Conservation (phyloP, 2,113 vertebrate species). For the Rhinopomastus cyanomelas region DNA sequence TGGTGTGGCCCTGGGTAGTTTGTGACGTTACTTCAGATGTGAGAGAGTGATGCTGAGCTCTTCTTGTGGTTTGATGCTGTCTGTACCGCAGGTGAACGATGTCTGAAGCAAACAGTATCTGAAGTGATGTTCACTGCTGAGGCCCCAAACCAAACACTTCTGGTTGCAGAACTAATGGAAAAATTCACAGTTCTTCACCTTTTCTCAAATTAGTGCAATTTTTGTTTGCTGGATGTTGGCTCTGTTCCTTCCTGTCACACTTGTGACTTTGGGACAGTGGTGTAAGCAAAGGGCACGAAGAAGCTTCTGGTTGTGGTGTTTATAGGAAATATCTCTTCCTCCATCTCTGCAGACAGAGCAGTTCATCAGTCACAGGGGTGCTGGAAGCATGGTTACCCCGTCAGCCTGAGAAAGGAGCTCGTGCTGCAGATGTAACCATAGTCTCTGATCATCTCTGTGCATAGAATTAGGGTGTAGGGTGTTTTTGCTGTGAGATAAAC, state of each 20-base stretch:
- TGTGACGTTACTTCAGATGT: not conserved
- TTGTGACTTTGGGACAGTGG: not conserved
- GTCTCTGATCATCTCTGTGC: not conserved
- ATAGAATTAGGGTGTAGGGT: not conserved
- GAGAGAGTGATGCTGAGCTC: not conserved
- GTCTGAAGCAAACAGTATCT: not conserved
- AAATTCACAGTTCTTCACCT: not conserved
- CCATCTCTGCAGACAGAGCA: not conserved
- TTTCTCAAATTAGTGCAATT: not conserved
- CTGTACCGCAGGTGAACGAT: not conserved
- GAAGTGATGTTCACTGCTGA: not conserved
- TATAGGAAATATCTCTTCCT: not conserved
- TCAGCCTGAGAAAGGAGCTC: not conserved
- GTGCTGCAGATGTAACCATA: not conserved
- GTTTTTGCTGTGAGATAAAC: fast-evolving
- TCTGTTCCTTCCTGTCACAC: not conserved
- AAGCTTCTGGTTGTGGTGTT: not conserved
- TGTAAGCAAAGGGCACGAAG: not conserved
- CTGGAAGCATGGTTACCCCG: not conserved
- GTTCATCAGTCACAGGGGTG: not conserved
- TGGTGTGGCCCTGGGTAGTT: not conserved
- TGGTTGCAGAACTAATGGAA: not conserved
- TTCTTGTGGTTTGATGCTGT: not conserved
- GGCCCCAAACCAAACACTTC: not conserved
- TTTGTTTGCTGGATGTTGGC: not conserved